A percentile compares a stretch with the other conserved stretches of the same genome.
These are phyloP conservation scores for Nyctibius grandis DNA, from an alignment of 2,797 vertebrate species.

Conservation along the genomic window DNA sequence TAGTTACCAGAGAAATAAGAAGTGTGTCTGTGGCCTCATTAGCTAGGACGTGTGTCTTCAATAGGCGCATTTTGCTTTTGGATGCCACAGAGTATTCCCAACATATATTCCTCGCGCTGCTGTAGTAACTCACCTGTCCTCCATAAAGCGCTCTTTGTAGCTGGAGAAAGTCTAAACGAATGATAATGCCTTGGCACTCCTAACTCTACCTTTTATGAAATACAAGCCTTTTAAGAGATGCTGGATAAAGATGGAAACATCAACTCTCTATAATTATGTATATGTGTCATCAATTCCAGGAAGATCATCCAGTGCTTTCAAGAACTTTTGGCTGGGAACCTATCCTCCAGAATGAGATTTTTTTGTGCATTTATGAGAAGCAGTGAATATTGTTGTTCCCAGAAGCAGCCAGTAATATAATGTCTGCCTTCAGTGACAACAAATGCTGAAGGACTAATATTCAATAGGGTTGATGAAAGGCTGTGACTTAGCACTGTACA, in stretches of 20 bases:
- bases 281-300: neutral
- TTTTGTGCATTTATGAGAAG: neutral
- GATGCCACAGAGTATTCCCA: neutral
- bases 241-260: neutral
- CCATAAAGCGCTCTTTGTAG: neutral
- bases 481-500: neutral
- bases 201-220: neutral
- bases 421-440: neutral
- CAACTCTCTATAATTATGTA: neutral
- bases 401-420: neutral
- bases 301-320: neutral
- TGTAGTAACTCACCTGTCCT: neutral
- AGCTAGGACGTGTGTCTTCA: neutral
- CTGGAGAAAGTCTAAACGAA: neutral
- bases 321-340: neutral
- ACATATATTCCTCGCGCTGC: neutral
- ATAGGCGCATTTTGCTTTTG: neutral
- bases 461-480: neutral
- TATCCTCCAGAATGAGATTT: neutral
- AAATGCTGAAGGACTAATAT: neutral
- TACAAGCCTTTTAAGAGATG: neutral
- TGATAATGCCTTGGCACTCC: neutral
- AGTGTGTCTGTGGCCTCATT: neutral
- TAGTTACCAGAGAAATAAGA: neutral
- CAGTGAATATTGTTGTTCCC: neutral